Percentiles rank a stretch among this genome's conserved stretches.
Evolutionary conservation across 2,888 invertebrate genomes (phyloP).

Genomic region (Melitaea athalia): DNA sequence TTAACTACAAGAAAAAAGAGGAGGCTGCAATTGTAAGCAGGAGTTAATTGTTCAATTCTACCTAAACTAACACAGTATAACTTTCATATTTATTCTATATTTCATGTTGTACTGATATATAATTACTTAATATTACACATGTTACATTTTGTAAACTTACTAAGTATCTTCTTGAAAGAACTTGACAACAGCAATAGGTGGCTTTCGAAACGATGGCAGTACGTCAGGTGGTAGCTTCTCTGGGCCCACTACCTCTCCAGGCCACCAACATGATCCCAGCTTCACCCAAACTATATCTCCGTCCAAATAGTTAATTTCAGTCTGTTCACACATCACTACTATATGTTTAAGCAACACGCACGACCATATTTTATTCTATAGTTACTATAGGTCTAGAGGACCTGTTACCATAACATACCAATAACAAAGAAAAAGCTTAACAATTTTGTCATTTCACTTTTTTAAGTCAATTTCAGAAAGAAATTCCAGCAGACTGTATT

Average conservation of each 20-base stretch:
- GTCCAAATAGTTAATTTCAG: constrained; percentile 85
- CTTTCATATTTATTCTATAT: neutral
- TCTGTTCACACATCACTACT: constrained; percentile 87
- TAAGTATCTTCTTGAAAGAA: constrained; percentile 92
- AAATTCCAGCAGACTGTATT: constrained; percentile 49
- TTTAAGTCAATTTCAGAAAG: constrained; percentile 45
- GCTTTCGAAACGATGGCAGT: constrained; percentile 84
- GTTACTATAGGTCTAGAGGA: constrained; percentile 63
- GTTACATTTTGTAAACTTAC: constrained; percentile 81
- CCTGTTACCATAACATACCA: constrained; percentile 62
- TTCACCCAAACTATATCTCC: constrained; percentile 94
- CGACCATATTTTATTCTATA: constrained; percentile 75
- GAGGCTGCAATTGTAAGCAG: too few relatives aligned
- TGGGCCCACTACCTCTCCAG: constrained; percentile 87
- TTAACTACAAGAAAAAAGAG: too few relatives aligned
- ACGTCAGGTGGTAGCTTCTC: constrained; percentile 86
- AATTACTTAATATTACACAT: constrained; percentile 14
- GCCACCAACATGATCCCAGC: constrained; percentile 92
- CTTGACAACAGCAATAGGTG: constrained; percentile 90
- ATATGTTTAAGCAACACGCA: constrained; percentile 70
- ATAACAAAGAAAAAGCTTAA: constrained; percentile 35
- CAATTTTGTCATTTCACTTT: constrained; percentile 44
- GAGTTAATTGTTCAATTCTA: too few relatives aligned
- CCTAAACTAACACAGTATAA: neutral
- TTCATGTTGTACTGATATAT: neutral